These are phyloP conservation scores for Clusia tigrina DNA, from an alignment of 2,888 invertebrate genomes.

Conservation along the genomic window DNA sequence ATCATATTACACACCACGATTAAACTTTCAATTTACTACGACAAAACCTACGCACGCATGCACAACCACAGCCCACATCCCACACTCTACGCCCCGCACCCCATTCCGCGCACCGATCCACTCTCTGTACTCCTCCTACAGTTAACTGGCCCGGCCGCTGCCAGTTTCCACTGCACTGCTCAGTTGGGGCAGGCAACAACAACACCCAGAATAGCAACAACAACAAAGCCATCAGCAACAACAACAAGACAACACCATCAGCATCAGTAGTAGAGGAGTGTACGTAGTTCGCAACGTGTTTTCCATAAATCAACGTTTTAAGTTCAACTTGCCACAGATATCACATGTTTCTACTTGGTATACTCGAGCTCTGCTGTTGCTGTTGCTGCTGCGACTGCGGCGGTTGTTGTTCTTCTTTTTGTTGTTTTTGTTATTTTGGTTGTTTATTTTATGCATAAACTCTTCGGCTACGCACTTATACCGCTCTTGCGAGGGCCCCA, in stretches of 20 bases:
- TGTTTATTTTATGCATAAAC: not conserved
- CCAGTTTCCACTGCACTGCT: not conserved
- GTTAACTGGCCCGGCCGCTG: not conserved
- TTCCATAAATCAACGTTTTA: constrained; percentile 6
- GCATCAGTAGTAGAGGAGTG: too few relatives aligned
- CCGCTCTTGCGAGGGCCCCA: too few relatives aligned
- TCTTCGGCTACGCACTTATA: not conserved
- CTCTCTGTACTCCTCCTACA: not conserved
- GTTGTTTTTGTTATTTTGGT: not conserved
- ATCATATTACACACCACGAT: constrained; percentile 44
- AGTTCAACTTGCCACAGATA: not conserved
- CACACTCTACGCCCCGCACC: not conserved
- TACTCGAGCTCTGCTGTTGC: not conserved
- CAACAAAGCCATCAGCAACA: too few relatives aligned
- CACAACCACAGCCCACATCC: not conserved
- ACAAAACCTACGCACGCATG: constrained; percentile 1
- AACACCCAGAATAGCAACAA: not conserved
- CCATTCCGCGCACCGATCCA: not conserved
- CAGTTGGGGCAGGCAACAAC: not conserved
- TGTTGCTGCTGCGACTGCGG: not conserved
- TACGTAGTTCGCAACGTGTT: not conserved
- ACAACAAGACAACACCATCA: too few relatives aligned
- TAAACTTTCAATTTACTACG: constrained; percentile 53
- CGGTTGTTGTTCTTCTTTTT: too few relatives aligned
- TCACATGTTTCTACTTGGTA: not conserved